These are phyloP conservation scores for Tautogolabrus adspersus DNA, from an alignment of 2,113 vertebrate genomes.

Conservation along the genomic window DNA sequence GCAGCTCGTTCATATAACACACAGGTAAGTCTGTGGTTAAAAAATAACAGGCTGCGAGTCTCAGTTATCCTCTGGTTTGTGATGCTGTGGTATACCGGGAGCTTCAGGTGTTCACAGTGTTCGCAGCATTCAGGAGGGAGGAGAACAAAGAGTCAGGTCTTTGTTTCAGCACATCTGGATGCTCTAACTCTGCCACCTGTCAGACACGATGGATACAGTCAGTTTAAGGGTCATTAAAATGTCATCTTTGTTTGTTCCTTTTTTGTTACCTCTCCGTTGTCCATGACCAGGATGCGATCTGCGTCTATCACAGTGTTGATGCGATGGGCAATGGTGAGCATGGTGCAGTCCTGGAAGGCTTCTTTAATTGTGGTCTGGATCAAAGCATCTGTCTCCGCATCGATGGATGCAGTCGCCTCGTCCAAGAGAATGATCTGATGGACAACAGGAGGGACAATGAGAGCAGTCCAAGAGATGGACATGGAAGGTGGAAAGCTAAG, in stretches of 20 bases:
- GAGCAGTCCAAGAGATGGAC: not conserved
- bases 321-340: constrained; percentile 89
- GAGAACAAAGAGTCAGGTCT: constrained; percentile 84
- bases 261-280: constrained; percentile 83
- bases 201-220: not conserved
- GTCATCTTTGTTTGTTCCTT: too few relatives aligned
- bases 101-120: constrained; percentile 72
- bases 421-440: constrained; percentile 88
- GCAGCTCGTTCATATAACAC: not conserved
- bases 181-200: constrained; percentile 85
- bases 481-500: not conserved
- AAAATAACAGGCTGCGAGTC: not conserved
- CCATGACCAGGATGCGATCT: constrained; percentile 88
- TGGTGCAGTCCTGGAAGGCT: constrained; percentile 84
- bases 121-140: constrained; percentile 81
- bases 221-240: not conserved
- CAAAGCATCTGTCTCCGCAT: constrained; percentile 86
- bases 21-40: not conserved
- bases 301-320: constrained; percentile 86
- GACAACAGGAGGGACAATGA: not conserved
- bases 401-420: constrained; percentile 90
- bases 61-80: not conserved
- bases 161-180: constrained; percentile 83
- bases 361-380: constrained; percentile 87
- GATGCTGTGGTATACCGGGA: not conserved